A percentile compares a stretch with the other conserved stretches of the same genome.
phyloP scores from a whole-genome alignment of 2,113 vertebrate species.

The Petroica traversi region DNA sequence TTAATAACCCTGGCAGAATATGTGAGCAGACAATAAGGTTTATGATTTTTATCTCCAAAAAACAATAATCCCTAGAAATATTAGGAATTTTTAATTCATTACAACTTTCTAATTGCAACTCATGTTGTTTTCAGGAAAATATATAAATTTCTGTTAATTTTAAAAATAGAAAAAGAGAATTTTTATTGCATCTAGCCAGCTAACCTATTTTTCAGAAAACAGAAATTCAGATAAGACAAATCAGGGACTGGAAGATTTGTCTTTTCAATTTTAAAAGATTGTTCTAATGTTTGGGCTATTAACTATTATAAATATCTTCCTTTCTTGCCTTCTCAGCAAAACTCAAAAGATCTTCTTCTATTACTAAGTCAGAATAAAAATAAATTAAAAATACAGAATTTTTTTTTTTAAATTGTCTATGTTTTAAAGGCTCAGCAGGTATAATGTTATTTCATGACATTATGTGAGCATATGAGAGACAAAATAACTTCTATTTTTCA shows the following conservation, averaged over 20 bases:
- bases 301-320: background rate
- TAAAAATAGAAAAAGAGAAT: background rate
- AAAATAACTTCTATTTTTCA: background rate
- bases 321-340: background rate
- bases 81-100: background rate
- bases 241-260: background rate
- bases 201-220: background rate
- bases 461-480: background rate
- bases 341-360: background rate
- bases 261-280: background rate
- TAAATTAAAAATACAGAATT: background rate
- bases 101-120: background rate
- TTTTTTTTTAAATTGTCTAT: background rate
- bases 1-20: background rate
- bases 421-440: background rate
- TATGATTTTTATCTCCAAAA: background rate
- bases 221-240: background rate
- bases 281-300: background rate
- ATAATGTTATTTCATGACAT: background rate
- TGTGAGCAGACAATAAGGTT: background rate
- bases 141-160: background rate
- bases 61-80: background rate
- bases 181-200: background rate
- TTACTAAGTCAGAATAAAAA: background rate
- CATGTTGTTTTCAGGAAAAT: background rate